Evolutionary conservation across 2,113 vertebrate genomes (phyloP).

Genomic region (Podilymbus podiceps): DNA sequence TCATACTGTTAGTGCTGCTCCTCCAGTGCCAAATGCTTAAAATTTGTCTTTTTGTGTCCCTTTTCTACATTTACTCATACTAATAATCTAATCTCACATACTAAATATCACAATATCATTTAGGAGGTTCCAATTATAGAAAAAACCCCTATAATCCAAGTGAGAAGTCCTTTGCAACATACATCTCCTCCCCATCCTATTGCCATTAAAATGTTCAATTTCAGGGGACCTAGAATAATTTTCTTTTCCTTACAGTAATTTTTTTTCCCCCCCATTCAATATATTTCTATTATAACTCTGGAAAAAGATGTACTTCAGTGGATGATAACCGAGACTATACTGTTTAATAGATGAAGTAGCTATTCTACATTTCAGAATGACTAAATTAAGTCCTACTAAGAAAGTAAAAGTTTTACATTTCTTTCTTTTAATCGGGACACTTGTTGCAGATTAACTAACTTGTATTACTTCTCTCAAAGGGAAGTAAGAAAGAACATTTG

Average conservation of each 20-base stretch:
- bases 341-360: background rate
- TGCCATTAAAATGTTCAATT: constrained; percentile 21
- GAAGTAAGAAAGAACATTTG: background rate
- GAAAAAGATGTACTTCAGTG: background rate
- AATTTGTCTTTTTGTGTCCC: background rate
- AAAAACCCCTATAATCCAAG: background rate
- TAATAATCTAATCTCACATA: background rate
- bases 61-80: background rate
- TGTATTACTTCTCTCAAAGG: background rate
- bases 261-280: background rate
- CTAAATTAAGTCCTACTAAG: background rate
- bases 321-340: background rate
- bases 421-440: background rate
- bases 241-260: background rate
- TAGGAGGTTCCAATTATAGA: background rate
- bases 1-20: background rate
- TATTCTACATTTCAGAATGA: background rate
- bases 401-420: background rate
- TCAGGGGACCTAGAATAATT: background rate
- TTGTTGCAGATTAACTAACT: background rate
- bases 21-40: background rate
- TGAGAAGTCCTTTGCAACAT: background rate
- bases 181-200: background rate
- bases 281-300: background rate
- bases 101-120: background rate